Base-by-base conservation (phyloP, 2,113 vertebrate genomes). In the Gymnogyps californianus region DNA sequence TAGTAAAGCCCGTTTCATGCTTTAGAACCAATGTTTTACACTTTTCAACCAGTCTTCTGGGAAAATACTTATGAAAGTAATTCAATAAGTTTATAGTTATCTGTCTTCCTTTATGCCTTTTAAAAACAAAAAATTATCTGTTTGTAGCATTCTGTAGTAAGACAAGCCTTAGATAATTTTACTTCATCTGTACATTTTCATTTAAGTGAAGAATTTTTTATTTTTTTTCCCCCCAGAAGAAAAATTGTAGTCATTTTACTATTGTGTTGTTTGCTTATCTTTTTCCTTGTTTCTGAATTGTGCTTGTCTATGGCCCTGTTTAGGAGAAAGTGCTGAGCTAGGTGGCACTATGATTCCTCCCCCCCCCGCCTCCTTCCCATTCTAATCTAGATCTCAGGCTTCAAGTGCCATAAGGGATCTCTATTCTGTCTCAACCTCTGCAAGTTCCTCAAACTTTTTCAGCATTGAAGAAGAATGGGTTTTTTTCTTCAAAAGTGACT, bases 41-140 rank as follows among this genome's bases (percentile, higher is more conserved):
- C 21, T 85, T 89, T 31, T 24, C 38, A 62, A 1, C 13, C 8
- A 57, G 2, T 44, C 26, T 6, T 52, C 32, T 75, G 26, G 11
- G 28, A 87, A 58, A 66, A 74, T 57, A 44, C 44, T 71, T 71
- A 2, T 0, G 0, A 17, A 70, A 59, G 15, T 55, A n/a, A 40
- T 80, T 90, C 18, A 36, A 0, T 38, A 49, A 66, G 28, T 47
- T 75, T 32, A 8, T 9, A 58, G 47, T 82, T 54, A 55, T 6
- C 38, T 75, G 47, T 29, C 49, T 87, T 51, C 79, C n/a, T 58
- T 89, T 38, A 46, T 54, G 34, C 7, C 5, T 83, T 77, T 13
- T 0, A 2, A 28, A 32, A 65, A 61, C 29, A 64, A 47, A 7
- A 17, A 31, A 3, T 14, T 11, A 2, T 1, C 11, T 38, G 6